phyloP scores from a whole-genome alignment of 2,797 vertebrate genomes.

The Vultur gryphus region DNA sequence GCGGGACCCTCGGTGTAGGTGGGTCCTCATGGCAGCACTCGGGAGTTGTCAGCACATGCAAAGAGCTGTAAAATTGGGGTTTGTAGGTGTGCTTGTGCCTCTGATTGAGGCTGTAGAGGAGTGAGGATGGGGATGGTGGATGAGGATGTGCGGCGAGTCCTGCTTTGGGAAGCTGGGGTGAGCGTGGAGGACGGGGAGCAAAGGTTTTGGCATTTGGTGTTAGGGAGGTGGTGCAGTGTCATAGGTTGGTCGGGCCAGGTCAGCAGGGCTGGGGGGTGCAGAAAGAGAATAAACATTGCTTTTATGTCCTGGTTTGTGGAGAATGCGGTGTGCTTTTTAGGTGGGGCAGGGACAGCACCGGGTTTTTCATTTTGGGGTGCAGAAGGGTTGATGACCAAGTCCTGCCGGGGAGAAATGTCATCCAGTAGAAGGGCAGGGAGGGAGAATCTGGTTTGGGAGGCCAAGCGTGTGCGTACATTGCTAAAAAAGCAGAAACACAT shows the following conservation, averaged over 20 bases:
- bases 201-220: background rate
- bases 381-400: background rate
- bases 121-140: background rate
- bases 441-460: background rate
- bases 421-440: background rate
- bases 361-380: background rate
- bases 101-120: background rate
- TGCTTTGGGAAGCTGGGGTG: background rate
- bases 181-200: background rate
- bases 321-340: background rate
- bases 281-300: background rate
- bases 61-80: background rate
- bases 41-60: no score
- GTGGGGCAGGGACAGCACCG: background rate
- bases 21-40: background rate
- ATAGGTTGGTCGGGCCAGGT: background rate
- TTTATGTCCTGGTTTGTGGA: background rate
- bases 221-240: background rate
- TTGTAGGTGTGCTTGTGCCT: background rate
- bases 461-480: rapidly evolving
- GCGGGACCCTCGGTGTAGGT: background rate
- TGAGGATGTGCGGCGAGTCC: background rate
- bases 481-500: background rate
- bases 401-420: background rate
- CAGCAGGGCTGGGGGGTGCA: background rate